Percentiles rank a stretch among this genome's conserved stretches.
phyloP scores from a whole-genome alignment of 2,888 invertebrate species.

The Drosophila nr. perissopoda region DNA sequence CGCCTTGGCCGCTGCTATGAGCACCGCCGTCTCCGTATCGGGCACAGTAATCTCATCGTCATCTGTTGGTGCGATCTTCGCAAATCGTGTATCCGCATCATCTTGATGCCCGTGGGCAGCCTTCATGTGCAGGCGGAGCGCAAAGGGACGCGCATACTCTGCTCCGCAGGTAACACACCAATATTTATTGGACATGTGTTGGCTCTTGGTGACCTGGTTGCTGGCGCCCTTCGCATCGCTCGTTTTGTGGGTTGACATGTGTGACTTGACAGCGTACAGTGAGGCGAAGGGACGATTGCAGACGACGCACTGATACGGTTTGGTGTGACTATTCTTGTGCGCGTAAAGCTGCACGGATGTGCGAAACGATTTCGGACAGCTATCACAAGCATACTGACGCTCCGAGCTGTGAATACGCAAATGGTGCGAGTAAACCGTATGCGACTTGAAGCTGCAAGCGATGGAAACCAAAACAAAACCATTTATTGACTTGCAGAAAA shows the following conservation, averaged over 20 bases:
- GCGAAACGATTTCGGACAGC: constrained; percentile 92
- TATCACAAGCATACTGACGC: constrained; percentile 91
- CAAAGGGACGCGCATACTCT: constrained; percentile 90
- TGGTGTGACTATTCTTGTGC: constrained; percentile 92
- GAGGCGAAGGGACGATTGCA: constrained; percentile 92
- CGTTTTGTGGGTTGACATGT: constrained; percentile 87
- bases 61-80: constrained; percentile 11
- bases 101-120: constrained; percentile 86
- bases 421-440: constrained; percentile 92
- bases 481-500: not conserved
- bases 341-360: constrained; percentile 92
- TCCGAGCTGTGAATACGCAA: constrained; percentile 90
- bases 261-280: constrained; percentile 90
- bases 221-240: constrained; percentile 23
- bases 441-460: constrained; percentile 89
- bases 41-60: constrained; percentile 30
- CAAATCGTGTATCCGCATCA: constrained; percentile 25
- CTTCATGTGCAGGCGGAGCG: constrained; percentile 90
- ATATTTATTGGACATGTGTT: constrained; percentile 74
- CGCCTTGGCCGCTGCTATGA: constrained; percentile 73
- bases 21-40: constrained; percentile 65
- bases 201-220: constrained; percentile 10
- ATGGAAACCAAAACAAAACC: not conserved
- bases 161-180: constrained; percentile 90
- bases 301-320: constrained; percentile 91